Evolutionary conservation across 1,140 invertebrate genomes (phyloP).

Genomic region (Linepithema humile): DNA sequence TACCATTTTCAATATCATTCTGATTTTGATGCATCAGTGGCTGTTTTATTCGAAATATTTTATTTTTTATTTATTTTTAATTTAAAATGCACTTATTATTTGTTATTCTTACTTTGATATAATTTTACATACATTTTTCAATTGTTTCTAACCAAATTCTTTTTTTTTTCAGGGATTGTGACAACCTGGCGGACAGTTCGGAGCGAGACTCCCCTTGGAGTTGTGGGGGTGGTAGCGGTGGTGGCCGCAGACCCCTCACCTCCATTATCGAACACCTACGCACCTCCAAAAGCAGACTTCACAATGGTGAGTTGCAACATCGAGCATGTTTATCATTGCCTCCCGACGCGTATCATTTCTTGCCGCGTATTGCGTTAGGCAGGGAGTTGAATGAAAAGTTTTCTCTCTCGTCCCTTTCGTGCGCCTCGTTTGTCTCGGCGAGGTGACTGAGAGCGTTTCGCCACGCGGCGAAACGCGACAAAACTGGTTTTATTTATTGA

Average conservation of each 20-base stretch:
- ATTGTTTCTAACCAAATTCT: constrained; percentile 1
- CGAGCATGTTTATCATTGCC: neutral
- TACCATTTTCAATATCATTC: neutral
- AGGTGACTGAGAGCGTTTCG: neutral
- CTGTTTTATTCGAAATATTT: neutral
- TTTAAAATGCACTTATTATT: neutral
- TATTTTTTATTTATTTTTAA: neutral
- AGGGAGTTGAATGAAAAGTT: neutral
- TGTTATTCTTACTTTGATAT: neutral
- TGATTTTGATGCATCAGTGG: neutral
- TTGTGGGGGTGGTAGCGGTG: constrained; percentile 74
- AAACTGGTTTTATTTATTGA: neutral
- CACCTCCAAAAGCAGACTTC: constrained; percentile 73
- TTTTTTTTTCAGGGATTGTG: constrained; percentile 67
- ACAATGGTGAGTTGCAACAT: constrained; percentile 74
- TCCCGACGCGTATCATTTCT: neutral
- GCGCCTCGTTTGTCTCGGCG: neutral
- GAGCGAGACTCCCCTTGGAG: constrained; percentile 77
- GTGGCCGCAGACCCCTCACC: constrained; percentile 76
- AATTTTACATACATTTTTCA: neutral
- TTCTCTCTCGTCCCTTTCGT: neutral
- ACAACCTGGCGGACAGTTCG: constrained; percentile 80
- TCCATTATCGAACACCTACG: constrained; percentile 80
- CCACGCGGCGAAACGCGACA: neutral
- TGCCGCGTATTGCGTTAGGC: neutral